Evolutionary conservation across 2,888 invertebrate species (phyloP).

Genomic region (Chrysopilus asiliformis): DNA sequence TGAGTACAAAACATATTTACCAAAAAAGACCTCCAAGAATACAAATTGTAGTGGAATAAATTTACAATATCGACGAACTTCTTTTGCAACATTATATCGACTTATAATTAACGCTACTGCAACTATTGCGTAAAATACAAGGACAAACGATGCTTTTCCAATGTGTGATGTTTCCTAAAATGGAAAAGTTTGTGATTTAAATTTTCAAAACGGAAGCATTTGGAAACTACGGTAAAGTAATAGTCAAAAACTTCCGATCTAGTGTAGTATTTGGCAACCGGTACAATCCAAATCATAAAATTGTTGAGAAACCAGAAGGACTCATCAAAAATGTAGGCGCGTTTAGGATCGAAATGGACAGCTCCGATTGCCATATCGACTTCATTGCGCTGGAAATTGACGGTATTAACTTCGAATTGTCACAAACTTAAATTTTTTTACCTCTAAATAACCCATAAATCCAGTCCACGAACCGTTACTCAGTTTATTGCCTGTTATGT

Average conservation of each 20-base stretch:
- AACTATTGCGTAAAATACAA: slow-evolving; percentile 2
- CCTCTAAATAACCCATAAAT: slow-evolving; percentile 11
- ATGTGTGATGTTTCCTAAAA: slow-evolving; percentile 4
- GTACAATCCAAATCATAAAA: slow-evolving; percentile 9
- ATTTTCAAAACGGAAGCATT: not conserved
- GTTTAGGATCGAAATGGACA: slow-evolving; percentile 7
- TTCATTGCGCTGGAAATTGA: slow-evolving; percentile 8
- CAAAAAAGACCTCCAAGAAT: slow-evolving; percentile 5
- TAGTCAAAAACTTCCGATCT: slow-evolving; percentile 5
- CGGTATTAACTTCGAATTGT: not conserved
- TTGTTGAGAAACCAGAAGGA: slow-evolving; percentile 10
- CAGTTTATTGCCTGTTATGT: not conserved
- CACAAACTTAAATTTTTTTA: not conserved
- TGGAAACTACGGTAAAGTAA: slow-evolving; percentile 3
- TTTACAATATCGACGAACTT: slow-evolving; percentile 2
- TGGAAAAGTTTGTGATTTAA: not conserved
- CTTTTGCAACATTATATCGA: not conserved
- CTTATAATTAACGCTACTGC: slow-evolving; percentile 1
- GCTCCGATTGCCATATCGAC: slow-evolving; percentile 12
- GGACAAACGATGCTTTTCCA: slow-evolving; percentile 6
- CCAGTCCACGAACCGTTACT: slow-evolving; percentile 10
- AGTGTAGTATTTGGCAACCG: slow-evolving; percentile 2
- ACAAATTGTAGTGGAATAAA: slow-evolving; percentile 1
- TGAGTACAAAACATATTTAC: no score
- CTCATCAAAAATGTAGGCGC: slow-evolving; percentile 7